A percentile compares a stretch with the other conserved stretches of the same genome.
phyloP scores from a whole-genome alignment of 2,888 invertebrate species.

The Parochlus steinenii region DNA sequence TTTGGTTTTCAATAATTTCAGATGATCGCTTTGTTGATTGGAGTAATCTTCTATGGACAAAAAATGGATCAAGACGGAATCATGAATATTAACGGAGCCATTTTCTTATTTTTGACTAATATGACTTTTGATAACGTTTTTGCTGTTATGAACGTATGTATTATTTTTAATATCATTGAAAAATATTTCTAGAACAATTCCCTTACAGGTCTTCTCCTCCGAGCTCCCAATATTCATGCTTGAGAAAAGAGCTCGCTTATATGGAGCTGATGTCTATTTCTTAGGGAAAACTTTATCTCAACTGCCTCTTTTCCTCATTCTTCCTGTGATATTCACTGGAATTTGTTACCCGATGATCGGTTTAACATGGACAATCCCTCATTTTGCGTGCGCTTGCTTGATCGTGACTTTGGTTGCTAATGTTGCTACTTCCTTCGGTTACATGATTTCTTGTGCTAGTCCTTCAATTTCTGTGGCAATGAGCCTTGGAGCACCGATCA shows the following conservation, averaged over 20 bases:
- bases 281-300: conserved; percentile 81
- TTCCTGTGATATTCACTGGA: conserved; percentile 66
- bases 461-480: conserved; percentile 73
- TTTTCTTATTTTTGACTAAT: conserved; percentile 82
- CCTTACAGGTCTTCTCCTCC: conserved; percentile 62
- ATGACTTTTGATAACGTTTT: conserved; percentile 94
- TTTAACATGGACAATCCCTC: conserved; percentile 49
- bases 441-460: conserved; percentile 77
- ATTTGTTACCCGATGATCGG: conserved; percentile 85
- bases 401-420: conserved; percentile 73
- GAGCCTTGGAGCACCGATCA: conserved; percentile 77
- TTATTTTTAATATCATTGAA: conserved; percentile 16
- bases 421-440: conserved; percentile 78
- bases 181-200: conserved; percentile 1
- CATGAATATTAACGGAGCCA: conserved; percentile 84
- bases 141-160: conserved; percentile 82
- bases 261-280: conserved; percentile 81
- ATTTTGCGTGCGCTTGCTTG: conserved; percentile 52
- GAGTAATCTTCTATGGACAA: conserved; percentile 75
- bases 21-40: conserved; percentile 79
- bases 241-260: conserved; percentile 81
- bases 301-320: conserved; percentile 65
- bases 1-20: conserved; percentile 28
- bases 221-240: conserved; percentile 80
- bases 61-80: conserved; percentile 70